Base-by-base conservation (phyloP, 30 jellyfish, hydroid and myxozoan species). In the Aurelia coerulea region DNA sequence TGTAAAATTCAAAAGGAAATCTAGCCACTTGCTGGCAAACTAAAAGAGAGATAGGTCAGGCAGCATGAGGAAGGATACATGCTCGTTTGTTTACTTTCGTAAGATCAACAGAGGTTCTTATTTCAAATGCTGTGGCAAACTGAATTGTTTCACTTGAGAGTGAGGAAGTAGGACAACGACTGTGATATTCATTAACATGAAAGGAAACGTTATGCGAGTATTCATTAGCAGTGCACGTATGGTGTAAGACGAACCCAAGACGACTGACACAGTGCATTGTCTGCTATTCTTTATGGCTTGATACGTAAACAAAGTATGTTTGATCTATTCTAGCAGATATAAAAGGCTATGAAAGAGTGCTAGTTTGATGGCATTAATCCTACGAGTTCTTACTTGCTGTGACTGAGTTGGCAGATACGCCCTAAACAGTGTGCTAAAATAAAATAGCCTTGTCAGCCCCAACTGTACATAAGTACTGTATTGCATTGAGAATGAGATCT, bases 51-150 rank as follows among this genome's bases (percentile, higher is more conserved):
- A 33, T 60, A 64, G 87, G 87, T 77, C 87, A 77, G 18, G 67
- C 63, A 75, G 42, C 87, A 54, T 62, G 87, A 77, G 87, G 87
- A 77, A 60, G 87, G 87, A 77, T 77, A 77, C 62, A 77, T n/a
- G 75, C 34, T 32, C 32, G 89, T 79, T 79, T 79, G 89, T 79
- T 79, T 79, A 79, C 67, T 63, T 79, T 79, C 31, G 32, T 46
- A 54, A 65, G 81, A 79, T 79, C 58, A 79, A 67, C 89, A 65
- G 68, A 79, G 80, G 89, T 79, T 79, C 89, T 51, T 41, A 54
- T 34, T 79, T 79, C 72, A 79, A 79, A 60, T 46, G 77, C 62
- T 31, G 29, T 18, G 68, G 65, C 16, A 76, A 59, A 76, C 80
- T 63, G 79, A 65, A 65, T 65, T 79, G 89, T 79, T 63, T 79